These are phyloP conservation scores for Eleutherodactylus coqui DNA, from an alignment of 2,797 vertebrate genomes.

Conservation along the genomic window DNA sequence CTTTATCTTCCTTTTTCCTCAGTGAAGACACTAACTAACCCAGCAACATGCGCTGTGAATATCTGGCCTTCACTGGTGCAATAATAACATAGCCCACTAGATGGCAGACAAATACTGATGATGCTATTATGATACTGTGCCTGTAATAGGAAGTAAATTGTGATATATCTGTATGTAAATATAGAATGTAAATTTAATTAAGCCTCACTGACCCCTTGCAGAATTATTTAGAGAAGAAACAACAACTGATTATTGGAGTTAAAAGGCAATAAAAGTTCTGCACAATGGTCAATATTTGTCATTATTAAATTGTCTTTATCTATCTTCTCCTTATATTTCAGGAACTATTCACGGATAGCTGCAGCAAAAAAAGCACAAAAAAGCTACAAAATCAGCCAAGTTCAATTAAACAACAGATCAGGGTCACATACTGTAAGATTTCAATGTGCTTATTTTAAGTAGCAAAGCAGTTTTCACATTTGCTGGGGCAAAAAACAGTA, in stretches of 20 bases:
- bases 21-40: background rate
- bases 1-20: no score
- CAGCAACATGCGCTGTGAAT: background rate
- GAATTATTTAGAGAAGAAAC: constrained; percentile 60
- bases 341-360: constrained; percentile 27
- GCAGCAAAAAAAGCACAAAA: background rate
- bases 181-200: constrained; percentile 58
- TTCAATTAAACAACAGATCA: background rate
- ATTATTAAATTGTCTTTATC: constrained; percentile 53
- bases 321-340: background rate
- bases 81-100: constrained; percentile 73
- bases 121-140: constrained; percentile 37
- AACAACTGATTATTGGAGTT: constrained; percentile 61
- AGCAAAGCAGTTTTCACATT: background rate
- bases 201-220: constrained; percentile 52
- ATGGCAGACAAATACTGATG: constrained; percentile 78
- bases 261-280: constrained; percentile 55
- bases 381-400: background rate
- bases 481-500: no score
- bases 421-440: background rate
- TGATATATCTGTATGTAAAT: constrained; percentile 61
- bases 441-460: background rate
- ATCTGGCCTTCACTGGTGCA: constrained; percentile 26
- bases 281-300: constrained; percentile 54
- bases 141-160: constrained; percentile 36